Conservation (phyloP, 1,140 invertebrate genomes). For the Pseudomyrmex sp. region DNA sequence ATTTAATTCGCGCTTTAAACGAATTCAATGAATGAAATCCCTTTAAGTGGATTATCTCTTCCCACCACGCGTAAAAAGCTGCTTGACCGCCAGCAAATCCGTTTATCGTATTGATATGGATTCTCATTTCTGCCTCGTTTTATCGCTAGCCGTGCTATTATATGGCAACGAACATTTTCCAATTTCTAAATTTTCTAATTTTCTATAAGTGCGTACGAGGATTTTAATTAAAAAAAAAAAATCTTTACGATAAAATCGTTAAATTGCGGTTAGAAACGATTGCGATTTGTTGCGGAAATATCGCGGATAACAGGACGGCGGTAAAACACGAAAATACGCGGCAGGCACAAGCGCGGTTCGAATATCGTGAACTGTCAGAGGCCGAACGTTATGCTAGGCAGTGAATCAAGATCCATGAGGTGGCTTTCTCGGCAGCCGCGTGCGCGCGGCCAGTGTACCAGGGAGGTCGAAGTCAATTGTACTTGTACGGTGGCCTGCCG, state of each 20-base stretch:
- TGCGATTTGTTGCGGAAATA: too few relatives aligned
- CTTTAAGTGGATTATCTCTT: conserved; percentile 61
- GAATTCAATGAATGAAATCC: conserved; percentile 69
- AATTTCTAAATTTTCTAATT: too few relatives aligned
- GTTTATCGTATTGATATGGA: conserved; percentile 72
- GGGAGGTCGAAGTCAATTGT: conserved; percentile 67
- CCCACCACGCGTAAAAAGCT: conserved; percentile 61
- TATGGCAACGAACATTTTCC: background rate
- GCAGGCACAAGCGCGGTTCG: background rate
- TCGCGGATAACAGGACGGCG: background rate
- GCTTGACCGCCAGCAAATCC: conserved; percentile 73
- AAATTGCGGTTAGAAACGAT: too few relatives aligned
- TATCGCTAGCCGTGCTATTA: background rate
- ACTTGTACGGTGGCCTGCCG: conserved; percentile 14
- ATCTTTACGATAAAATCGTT: too few relatives aligned
- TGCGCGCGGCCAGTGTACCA: background rate
- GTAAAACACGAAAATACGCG: background rate
- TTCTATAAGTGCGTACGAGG: too few relatives aligned
- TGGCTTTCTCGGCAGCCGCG: conserved; percentile 51
- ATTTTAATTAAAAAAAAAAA: too few relatives aligned
- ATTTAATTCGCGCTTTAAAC: conserved; percentile 30
- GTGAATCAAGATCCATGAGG: conserved; percentile 65
- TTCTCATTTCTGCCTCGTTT: conserved; percentile 40
- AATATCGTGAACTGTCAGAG: conserved; percentile 55
- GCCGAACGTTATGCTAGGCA: conserved; percentile 46